These are phyloP conservation scores for Coryphaenoides rupestris DNA, from an alignment of 2,113 vertebrate species.

Conservation along the genomic window DNA sequence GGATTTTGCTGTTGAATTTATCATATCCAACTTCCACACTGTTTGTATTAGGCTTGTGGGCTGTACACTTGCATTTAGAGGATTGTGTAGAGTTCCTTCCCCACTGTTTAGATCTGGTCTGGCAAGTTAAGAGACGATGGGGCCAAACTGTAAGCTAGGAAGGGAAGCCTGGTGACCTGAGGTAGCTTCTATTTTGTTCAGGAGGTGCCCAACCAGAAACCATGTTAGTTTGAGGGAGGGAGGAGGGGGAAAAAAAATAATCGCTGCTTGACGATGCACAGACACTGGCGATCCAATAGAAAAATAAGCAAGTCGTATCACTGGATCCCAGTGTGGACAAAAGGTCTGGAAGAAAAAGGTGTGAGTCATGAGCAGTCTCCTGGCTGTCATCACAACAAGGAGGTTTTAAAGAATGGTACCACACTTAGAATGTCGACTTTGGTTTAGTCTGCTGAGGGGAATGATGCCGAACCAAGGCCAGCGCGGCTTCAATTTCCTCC, in stretches of 20 bases:
- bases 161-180: too few species aligned
- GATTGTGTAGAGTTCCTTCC: too few species aligned
- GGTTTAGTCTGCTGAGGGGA: constrained; percentile 5
- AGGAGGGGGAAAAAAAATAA: background rate
- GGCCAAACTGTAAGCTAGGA: too few species aligned
- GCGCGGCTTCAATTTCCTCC: constrained; percentile 30
- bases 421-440: background rate
- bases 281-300: background rate
- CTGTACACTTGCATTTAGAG: too few species aligned
- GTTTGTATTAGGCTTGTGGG: too few species aligned
- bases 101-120: too few species aligned
- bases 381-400: background rate
- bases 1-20: background rate
- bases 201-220: background rate
- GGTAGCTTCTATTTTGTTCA: too few species aligned
- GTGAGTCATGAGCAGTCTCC: background rate
- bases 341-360: background rate
- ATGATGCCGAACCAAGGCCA: constrained; percentile 9
- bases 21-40: too few species aligned
- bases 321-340: background rate
- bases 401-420: background rate
- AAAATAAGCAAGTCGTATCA: constrained; percentile 3
- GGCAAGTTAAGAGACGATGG: too few species aligned
- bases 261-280: background rate
- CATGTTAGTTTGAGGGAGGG: background rate